These are phyloP conservation scores for Morone chrysops DNA, from an alignment of 2,113 vertebrate genomes.

Conservation along the genomic window DNA sequence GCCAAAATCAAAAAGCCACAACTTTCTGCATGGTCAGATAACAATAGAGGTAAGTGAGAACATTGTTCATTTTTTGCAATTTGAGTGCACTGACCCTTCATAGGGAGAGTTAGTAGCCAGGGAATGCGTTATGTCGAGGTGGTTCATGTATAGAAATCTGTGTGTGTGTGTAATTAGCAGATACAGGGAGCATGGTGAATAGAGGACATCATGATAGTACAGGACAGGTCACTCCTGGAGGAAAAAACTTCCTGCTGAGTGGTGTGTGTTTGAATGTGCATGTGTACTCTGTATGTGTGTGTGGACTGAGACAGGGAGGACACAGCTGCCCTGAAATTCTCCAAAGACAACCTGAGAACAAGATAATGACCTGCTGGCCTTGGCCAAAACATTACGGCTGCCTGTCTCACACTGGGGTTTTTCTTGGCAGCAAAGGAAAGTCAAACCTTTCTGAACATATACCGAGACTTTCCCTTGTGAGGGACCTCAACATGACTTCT, in stretches of 20 bases:
- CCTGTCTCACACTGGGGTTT: slow-evolving; percentile 25
- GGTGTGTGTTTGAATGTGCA: not conserved
- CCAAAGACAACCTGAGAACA: slow-evolving; percentile 56
- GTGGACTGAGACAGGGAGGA: not conserved
- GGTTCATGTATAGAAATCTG: not conserved
- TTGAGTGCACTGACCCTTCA: not conserved
- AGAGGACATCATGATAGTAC: not conserved
- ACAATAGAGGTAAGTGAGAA: not conserved
- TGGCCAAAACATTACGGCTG: slow-evolving; percentile 41
- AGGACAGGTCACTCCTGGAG: slow-evolving; percentile 11
- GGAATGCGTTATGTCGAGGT: not conserved
- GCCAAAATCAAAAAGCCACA: not conserved
- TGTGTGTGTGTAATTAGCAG: not conserved
- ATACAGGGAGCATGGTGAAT: not conserved
- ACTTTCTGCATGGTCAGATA: not conserved
- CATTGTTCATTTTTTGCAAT: not conserved
- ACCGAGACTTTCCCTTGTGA: not conserved
- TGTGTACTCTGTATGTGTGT: not conserved
- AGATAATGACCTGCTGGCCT: slow-evolving; percentile 59
- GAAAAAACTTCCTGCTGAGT: not conserved
- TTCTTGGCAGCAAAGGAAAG: slow-evolving; percentile 26
- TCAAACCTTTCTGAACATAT: slow-evolving; percentile 9
- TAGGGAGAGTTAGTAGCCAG: not conserved
- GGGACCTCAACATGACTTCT: not conserved
- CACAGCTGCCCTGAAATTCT: slow-evolving; percentile 39